phyloP scores from a whole-genome alignment of 2,888 invertebrate genomes.

The Carcina quercana region DNA sequence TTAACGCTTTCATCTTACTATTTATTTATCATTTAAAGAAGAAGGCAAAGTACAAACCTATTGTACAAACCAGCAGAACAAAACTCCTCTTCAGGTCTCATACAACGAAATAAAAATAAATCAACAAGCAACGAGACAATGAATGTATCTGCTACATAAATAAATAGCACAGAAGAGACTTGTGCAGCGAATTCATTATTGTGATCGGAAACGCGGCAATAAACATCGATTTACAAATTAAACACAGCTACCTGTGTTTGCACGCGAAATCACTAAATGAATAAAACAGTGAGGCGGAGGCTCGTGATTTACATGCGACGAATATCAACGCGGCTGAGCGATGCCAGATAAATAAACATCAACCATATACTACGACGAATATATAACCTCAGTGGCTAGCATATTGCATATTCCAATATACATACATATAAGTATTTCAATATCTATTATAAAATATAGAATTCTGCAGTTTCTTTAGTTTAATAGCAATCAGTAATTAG shows the following conservation, averaged over 20 bases:
- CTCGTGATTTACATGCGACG: constrained; percentile 62
- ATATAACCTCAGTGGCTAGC: too few species aligned
- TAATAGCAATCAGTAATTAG: too few species aligned
- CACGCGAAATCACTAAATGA: constrained; percentile 70
- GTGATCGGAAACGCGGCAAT: constrained; percentile 65
- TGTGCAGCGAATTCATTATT: constrained; percentile 36
- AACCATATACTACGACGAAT: too few species aligned
- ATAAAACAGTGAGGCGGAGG: constrained; percentile 67
- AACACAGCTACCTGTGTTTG: constrained; percentile 71
- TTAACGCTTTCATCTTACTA: too few species aligned
- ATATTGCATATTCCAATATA: too few species aligned
- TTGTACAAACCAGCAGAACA: too few species aligned
- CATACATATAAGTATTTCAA: too few species aligned
- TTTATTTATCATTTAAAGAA: too few species aligned
- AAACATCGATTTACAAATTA: constrained; percentile 72
- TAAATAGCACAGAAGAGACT: constrained; percentile 27
- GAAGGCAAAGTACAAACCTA: too few species aligned
- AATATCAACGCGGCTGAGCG: constrained; percentile 67
- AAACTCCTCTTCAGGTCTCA: too few species aligned
- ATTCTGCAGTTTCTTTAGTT: too few species aligned
- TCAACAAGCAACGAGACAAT: neutral
- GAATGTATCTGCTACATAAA: constrained; percentile 28
- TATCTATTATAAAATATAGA: too few species aligned
- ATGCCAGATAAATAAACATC: constrained; percentile 65
- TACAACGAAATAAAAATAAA: constrained; percentile 1